Evolutionary conservation across 2,113 vertebrate genomes (phyloP).

Genomic region (Phalacrocorax pelagicus): DNA sequence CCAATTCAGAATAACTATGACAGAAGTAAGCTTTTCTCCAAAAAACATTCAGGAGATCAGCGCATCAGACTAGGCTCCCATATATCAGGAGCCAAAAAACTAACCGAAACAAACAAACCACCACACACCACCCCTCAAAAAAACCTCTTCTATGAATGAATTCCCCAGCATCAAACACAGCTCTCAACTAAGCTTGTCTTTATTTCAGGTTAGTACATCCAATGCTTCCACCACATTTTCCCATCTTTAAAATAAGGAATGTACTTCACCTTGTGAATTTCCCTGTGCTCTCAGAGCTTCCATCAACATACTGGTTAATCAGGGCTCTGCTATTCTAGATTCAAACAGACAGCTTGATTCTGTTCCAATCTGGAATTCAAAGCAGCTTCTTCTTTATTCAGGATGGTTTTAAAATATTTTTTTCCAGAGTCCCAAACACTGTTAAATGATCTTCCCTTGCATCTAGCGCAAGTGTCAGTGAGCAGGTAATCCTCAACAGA

Average conservation of each 20-base stretch:
- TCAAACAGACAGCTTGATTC: neutral
- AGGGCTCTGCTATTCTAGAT: neutral
- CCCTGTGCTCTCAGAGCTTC: neutral
- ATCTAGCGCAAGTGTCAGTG: neutral
- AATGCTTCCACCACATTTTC: neutral
- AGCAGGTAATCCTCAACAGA: neutral
- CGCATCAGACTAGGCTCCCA: neutral
- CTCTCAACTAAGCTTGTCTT: neutral
- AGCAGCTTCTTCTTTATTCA: neutral
- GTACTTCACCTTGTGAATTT: neutral
- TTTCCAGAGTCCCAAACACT: neutral
- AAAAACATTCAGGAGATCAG: neutral
- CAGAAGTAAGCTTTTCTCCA: neutral
- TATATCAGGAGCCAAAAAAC: neutral
- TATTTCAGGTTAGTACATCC: neutral
- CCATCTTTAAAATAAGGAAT: neutral
- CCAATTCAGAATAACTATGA: neutral
- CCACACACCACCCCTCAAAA: neutral
- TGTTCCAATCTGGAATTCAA: neutral
- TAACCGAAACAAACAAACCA: neutral
- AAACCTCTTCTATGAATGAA: neutral
- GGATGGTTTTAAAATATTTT: neutral
- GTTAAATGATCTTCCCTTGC: neutral
- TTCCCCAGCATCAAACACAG: neutral
- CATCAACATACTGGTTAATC: neutral